Evolutionary conservation across 92 coral and sea anemone species (phyloP), one percentile per base, ranked within the genome.

Genomic region (Porites cylindrica): DNA sequence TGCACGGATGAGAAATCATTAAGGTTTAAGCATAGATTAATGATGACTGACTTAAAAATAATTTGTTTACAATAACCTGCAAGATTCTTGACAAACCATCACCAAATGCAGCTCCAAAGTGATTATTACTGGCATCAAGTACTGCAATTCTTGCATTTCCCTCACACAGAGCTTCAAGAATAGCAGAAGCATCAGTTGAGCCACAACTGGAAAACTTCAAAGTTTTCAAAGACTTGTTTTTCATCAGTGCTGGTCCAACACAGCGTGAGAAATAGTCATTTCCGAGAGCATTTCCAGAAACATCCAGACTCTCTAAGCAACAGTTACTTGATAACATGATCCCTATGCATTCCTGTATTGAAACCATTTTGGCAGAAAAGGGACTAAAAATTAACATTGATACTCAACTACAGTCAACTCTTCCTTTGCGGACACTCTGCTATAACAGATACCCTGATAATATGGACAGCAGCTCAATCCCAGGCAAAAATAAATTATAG

Each of bases 181-280:
- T 82, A 51, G 91, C 91, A 47, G 93, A 60, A 82, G 82, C 87
- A 51, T 92, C 95, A 56, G 24, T 92, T 13, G 95, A 83, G 16
- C 93, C 95, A 82, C 95, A 92, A 78, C 95, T 92, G 62, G 95
- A 86, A 75, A 80, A 92, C 76, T 72, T 89, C 17, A 92, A 52
- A 8, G 83, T 23, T 64, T 78, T 89, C 16, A 92, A 81, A 13
- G 91, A 75, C 5, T 51, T 72, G 88, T 92, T 92, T 29, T 7
- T 72, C 82, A 24, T 65, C 82, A 92, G 81, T 68, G 95, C 91
- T 47, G 95, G 95, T 3, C 95, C 95, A 24, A 89, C 91, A 70
- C 95, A 92, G 13, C 95, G 89, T n/a, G 95, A 92, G 76, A 92
- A 92, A 66, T 92, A 92, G 82, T 92, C 95, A 72, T 78, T 92